A percentile compares a stretch with the other conserved stretches of the same genome.
phyloP scores from a whole-genome alignment of 2,113 vertebrate genomes.

The Myocastor coypus region DNA sequence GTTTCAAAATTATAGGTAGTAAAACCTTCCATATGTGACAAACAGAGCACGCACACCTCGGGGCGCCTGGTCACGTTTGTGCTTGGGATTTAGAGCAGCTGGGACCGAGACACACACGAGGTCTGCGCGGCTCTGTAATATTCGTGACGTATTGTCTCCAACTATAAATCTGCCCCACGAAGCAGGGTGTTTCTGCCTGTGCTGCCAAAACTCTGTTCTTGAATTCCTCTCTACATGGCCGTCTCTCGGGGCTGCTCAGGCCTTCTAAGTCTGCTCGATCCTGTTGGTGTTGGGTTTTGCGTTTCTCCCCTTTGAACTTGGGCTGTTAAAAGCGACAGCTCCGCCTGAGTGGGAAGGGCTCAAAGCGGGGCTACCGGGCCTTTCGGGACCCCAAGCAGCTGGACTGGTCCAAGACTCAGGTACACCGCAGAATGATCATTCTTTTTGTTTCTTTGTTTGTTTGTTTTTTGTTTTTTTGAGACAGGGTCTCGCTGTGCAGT shows the following conservation, averaged over 20 bases:
- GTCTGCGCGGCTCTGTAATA: background rate
- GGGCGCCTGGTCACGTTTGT: background rate
- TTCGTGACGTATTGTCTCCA: background rate
- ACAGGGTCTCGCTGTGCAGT: too few relatives aligned
- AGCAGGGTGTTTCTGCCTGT: background rate
- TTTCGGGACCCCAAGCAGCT: constrained; percentile 85
- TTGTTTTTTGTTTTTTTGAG: too few relatives aligned
- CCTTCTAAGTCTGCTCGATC: constrained; percentile 56
- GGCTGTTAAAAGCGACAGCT: constrained; percentile 77
- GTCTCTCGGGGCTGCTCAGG: constrained; percentile 49
- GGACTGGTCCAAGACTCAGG: constrained; percentile 74
- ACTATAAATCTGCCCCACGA: background rate
- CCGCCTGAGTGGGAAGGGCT: constrained; percentile 84
- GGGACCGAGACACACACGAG: background rate
- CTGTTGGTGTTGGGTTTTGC: background rate
- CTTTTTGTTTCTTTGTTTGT: too few relatives aligned
- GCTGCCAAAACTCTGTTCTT: constrained; percentile 34
- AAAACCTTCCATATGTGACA: background rate
- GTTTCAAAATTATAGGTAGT: background rate
- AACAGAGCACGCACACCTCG: background rate
- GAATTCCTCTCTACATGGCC: constrained; percentile 44
- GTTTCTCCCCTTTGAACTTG: constrained; percentile 76
- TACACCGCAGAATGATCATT: constrained; percentile 83
- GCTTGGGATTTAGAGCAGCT: background rate
- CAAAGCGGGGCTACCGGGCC: constrained; percentile 81